Evolutionary conservation across 2,888 invertebrate species (phyloP).

Genomic region (Melanostoma scalare): DNA sequence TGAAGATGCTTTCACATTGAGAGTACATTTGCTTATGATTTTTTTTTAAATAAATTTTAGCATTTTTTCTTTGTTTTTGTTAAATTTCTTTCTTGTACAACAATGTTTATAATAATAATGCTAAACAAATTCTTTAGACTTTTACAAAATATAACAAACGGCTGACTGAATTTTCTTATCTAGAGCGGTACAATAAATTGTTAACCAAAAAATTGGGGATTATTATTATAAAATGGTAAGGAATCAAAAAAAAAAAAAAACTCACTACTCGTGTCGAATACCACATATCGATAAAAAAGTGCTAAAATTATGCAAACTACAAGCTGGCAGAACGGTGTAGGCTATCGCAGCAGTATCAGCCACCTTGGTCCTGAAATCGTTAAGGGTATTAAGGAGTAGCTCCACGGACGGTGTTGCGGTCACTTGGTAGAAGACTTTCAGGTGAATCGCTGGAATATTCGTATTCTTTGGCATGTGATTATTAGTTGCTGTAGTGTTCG

Average conservation of each 20-base stretch:
- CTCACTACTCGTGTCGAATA: conserved; percentile 86
- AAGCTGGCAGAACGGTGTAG: conserved; percentile 90
- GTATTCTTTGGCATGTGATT: conserved; percentile 69
- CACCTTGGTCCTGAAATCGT: conserved; percentile 82
- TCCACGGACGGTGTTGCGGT: conserved; percentile 83
- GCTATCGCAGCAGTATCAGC: conserved; percentile 84
- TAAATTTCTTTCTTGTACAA: conserved; percentile 48
- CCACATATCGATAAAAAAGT: conserved; percentile 93
- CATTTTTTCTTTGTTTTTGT: conserved; percentile 36
- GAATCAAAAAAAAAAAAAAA: conserved; percentile 5
- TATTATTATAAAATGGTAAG: conserved; percentile 36
- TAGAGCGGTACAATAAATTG: conserved; percentile 38
- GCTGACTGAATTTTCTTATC: conserved; percentile 5
- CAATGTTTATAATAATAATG: conserved; percentile 53
- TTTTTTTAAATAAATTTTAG: conserved; percentile 9
- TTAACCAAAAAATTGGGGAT: conserved; percentile 40
- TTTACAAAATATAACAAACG: conserved; percentile 60
- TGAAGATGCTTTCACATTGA: conserved; percentile 20
- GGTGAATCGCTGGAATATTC: conserved; percentile 85
- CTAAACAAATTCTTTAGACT: conserved; percentile 15
- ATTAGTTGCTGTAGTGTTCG: conserved; percentile 60
- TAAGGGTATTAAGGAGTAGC: conserved; percentile 81
- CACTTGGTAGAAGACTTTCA: conserved; percentile 91
- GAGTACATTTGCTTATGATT: conserved; percentile 1
- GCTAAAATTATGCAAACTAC: conserved; percentile 90